A percentile compares a stretch with the other conserved stretches of the same genome.
These are phyloP conservation scores for Oceanites oceanicus DNA, from an alignment of 2,113 vertebrate genomes.

Conservation along the genomic window DNA sequence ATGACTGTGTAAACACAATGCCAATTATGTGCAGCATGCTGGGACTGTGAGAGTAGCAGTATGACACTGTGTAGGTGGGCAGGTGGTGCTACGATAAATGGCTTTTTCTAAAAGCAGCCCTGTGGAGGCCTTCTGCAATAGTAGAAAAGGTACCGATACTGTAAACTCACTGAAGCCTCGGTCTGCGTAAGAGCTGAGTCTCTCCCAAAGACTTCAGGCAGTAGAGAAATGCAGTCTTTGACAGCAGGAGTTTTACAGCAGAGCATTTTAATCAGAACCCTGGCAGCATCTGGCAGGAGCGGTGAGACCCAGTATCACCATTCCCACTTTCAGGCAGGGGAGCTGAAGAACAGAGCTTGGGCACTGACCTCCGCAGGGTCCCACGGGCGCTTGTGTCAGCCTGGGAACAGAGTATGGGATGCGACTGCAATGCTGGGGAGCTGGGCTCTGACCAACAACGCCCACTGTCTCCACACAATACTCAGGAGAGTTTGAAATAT, in stretches of 20 bases:
- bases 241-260: neutral
- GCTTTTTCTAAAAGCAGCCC: neutral
- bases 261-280: neutral
- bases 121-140: neutral
- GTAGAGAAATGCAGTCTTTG: accelerated
- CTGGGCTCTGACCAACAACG: neutral
- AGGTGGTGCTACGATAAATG: neutral
- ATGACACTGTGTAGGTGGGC: neutral
- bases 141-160: neutral
- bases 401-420: accelerated
- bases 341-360: neutral
- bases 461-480: neutral
- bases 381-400: accelerated
- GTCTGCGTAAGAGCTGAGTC: neutral
- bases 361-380: neutral
- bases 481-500: neutral
- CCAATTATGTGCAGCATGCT: neutral
- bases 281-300: neutral
- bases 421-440: neutral
- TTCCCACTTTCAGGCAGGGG: neutral
- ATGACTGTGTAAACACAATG: neutral
- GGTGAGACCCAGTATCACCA: neutral
- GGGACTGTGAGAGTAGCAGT: neutral
- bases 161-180: neutral
- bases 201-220: neutral